Conservation (phyloP, 2,113 vertebrate species). For the Oxygymnocypris stewartii region DNA sequence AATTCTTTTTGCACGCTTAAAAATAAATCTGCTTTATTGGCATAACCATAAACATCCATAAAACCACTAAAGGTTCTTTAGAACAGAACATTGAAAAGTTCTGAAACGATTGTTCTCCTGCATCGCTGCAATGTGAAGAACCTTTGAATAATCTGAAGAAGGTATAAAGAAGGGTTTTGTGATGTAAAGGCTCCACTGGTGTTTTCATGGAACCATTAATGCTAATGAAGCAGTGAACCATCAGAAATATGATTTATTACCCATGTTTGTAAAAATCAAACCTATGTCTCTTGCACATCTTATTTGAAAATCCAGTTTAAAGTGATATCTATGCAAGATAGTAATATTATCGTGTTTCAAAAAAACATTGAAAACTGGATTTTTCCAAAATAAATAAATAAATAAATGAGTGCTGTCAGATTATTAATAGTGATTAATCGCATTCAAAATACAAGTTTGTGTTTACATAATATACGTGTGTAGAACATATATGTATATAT, state of each 20-base stretch:
- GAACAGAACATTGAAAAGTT: background rate
- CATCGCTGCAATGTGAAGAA: background rate
- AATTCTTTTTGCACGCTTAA: too few species aligned
- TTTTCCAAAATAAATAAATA: too few species aligned
- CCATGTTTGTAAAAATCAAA: background rate
- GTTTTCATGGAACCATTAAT: background rate
- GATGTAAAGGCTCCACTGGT: background rate
- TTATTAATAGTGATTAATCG: too few species aligned
- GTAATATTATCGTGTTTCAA: background rate
- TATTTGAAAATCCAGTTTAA: background rate
- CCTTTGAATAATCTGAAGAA: background rate
- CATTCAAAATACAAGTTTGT: too few species aligned
- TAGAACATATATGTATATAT: too few species aligned
- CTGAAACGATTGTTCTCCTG: too few species aligned
- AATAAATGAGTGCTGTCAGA: too few species aligned
- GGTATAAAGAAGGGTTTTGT: background rate
- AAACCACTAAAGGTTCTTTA: too few species aligned
- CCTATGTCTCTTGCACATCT: background rate
- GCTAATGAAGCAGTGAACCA: background rate
- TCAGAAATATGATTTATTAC: background rate
- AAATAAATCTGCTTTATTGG: background rate
- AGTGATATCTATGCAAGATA: background rate
- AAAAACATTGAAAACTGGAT: background rate
- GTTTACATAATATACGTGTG: too few species aligned
- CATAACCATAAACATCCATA: background rate